phyloP scores from a whole-genome alignment of 1,140 invertebrate genomes.

The Habropoda laboriosa region DNA sequence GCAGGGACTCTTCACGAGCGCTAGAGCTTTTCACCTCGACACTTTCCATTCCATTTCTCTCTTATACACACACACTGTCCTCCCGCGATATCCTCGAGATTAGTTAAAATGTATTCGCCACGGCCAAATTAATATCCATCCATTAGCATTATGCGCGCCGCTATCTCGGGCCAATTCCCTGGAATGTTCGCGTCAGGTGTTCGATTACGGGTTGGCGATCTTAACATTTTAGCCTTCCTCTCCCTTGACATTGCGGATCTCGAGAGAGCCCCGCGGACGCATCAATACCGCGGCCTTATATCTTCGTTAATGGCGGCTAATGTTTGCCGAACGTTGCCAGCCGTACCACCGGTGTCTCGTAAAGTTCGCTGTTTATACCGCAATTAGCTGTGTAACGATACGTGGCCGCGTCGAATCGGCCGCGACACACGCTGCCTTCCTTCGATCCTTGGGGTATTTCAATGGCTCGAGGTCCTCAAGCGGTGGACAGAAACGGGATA shows the following conservation, averaged over 20 bases:
- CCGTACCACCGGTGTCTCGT: slow-evolving; percentile 70
- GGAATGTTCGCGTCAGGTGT: slow-evolving; percentile 36
- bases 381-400: slow-evolving; percentile 77
- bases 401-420: slow-evolving; percentile 58
- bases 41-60: not conserved
- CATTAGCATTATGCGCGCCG: slow-evolving; percentile 42
- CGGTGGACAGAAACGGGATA: too few relatives aligned
- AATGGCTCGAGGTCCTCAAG: too few relatives aligned
- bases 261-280: slow-evolving; percentile 27
- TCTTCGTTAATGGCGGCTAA: slow-evolving; percentile 77
- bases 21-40: not conserved
- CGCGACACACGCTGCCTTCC: slow-evolving; percentile 2
- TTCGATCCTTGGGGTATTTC: slow-evolving; percentile 8
- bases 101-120: slow-evolving; percentile 46
- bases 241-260: slow-evolving; percentile 16
- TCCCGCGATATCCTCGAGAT: slow-evolving; percentile 11
- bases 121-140: slow-evolving; percentile 48
- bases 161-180: slow-evolving; percentile 38
- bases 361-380: slow-evolving; percentile 79
- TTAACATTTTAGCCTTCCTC: slow-evolving; percentile 50
- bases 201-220: slow-evolving; percentile 39
- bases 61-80: too few relatives aligned
- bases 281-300: slow-evolving; percentile 55
- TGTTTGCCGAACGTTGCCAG: slow-evolving; percentile 75
- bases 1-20: too few relatives aligned